Base-by-base conservation (phyloP, 2,888 invertebrate genomes). In the Caenorhabditis sp. region DNA sequence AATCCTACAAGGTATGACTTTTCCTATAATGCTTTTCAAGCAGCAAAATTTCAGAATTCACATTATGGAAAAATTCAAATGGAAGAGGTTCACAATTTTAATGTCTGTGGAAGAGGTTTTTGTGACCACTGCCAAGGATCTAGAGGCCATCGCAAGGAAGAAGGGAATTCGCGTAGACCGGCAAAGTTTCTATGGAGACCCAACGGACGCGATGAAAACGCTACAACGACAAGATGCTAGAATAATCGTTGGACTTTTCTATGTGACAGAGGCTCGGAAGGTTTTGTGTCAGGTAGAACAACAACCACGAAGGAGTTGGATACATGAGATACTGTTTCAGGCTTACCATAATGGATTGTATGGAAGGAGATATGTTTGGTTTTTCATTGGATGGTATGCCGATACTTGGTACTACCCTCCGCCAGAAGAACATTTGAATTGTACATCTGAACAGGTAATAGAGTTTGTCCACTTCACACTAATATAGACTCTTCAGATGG, bases 341-440 rank as follows among this genome's bases (percentile, higher is more conserved):
- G 93, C 93, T 90, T 97, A 96, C 94, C 96, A 96, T 92, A 96
- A 97, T 92, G 95, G 95, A 83, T 94, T 99, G 26, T 98, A 96
- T 92, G 99, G 98, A 19, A 96, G 96, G 90, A 96, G 96, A 51
- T 96, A 98, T 93, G 98, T 99, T 31, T 99, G 99, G 99, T 97
- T 98, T 93, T 97, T 99, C 93, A 98, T 99, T 90, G 99, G 97
- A 95, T 98, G 97, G 97, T 99, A 99, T 93, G 97, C 98, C 92
- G 97, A 99, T 93, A 97, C 98, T 92, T 99, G 99, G 99, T 99
- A 96, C 93, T 96, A 96, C 92, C 95, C 95, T 8, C 95, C 96
- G 6, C 85, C 85, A 7, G 93, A 93, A 54, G 96, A 97, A 93
- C 95, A 95, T 66, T 95, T 98, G 84, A 95, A 96, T 86, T 99